A percentile compares a stretch with the other conserved stretches of the same genome.
Conservation (phyloP, 64 coral and sea anemone genomes). For the Trachythela sp. region DNA sequence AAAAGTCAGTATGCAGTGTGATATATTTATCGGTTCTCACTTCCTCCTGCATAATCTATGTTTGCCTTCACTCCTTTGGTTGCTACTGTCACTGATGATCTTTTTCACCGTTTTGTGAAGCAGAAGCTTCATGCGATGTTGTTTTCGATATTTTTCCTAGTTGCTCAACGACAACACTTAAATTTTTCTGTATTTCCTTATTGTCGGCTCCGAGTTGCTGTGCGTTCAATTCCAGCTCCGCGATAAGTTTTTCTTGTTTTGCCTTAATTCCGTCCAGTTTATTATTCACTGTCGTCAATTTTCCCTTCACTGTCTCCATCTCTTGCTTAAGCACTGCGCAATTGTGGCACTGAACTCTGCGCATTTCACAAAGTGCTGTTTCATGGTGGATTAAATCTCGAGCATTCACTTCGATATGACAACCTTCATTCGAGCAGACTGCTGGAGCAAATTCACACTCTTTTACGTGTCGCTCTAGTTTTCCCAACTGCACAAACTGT, state of each 20-base stretch:
- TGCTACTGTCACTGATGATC: neutral
- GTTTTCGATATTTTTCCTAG: neutral
- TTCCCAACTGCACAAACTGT: too few species aligned
- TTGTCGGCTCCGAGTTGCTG: neutral
- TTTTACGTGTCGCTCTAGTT: too few species aligned
- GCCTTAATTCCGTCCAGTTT: neutral
- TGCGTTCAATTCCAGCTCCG: neutral
- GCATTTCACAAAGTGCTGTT: too few species aligned
- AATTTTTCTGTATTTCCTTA: neutral
- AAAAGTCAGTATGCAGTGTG: too few species aligned
- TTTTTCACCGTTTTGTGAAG: neutral
- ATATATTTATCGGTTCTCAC: neutral
- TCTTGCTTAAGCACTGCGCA: neutral
- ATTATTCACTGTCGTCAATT: neutral
- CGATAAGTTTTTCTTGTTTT: neutral
- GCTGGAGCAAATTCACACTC: too few species aligned
- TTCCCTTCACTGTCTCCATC: neutral
- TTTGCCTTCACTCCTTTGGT: neutral
- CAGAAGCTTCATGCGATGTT: neutral
- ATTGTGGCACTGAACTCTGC: neutral
- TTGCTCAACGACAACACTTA: neutral
- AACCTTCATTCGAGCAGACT: too few species aligned
- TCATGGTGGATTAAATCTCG: too few species aligned
- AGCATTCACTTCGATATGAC: too few species aligned
- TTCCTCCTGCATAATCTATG: neutral